Conservation (phyloP, 2,113 vertebrate genomes). For the Pseudorectes ferrugineus region DNA sequence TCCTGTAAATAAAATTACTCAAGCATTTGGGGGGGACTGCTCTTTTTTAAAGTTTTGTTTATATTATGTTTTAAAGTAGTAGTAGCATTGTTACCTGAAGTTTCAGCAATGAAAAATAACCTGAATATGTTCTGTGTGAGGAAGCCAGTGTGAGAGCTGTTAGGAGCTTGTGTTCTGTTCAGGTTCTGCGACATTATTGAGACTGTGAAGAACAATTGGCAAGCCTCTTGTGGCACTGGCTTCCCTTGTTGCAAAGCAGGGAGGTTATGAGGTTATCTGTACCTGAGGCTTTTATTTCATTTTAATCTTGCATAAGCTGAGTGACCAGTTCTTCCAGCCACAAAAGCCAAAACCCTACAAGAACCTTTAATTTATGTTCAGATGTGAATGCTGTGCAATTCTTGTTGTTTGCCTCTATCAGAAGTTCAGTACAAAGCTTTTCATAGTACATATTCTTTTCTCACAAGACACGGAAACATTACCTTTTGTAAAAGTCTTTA, state of each 20-base stretch:
- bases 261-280: not conserved
- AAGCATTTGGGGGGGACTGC: not conserved
- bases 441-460: not conserved
- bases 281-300: not conserved
- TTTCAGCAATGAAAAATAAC: not conserved
- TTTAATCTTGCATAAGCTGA: not conserved
- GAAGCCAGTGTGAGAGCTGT: not conserved
- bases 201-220: not conserved
- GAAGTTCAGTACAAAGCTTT: not conserved
- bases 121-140: not conserved
- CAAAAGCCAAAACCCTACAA: not conserved
- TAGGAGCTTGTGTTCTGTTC: not conserved
- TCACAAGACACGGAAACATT: not conserved
- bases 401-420: not conserved
- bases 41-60: not conserved
- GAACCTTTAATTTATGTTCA: not conserved
- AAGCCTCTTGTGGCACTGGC: not conserved
- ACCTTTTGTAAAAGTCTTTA: not conserved
- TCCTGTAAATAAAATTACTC: not conserved
- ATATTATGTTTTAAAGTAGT: not conserved
- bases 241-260: not conserved
- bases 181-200: not conserved
- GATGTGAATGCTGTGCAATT: not conserved
- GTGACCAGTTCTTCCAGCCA: slow-evolving; percentile 14
- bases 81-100: not conserved